Evolutionary conservation across 1,140 invertebrate species (phyloP).

Genomic region (Drosophila obscura): DNA sequence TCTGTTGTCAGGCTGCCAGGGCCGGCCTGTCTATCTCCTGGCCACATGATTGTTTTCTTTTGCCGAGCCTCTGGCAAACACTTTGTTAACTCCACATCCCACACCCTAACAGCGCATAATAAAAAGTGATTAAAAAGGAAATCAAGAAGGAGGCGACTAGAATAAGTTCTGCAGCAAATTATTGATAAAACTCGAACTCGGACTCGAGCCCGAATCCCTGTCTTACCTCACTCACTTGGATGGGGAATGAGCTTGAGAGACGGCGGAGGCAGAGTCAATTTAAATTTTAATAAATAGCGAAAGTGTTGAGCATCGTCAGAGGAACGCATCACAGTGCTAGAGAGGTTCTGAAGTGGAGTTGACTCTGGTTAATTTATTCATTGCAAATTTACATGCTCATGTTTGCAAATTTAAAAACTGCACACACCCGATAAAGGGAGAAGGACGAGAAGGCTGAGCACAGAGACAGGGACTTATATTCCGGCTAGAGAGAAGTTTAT

Average conservation of each 20-base stretch:
- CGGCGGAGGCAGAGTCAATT: constrained; percentile 53
- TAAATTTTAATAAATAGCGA: constrained; percentile 75
- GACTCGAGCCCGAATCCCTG: constrained; percentile 28
- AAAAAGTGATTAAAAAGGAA: constrained; percentile 72
- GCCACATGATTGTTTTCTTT: constrained; percentile 77
- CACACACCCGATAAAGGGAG: constrained; percentile 29
- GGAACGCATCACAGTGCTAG: constrained; percentile 14
- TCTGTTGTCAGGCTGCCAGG: constrained; percentile 71
- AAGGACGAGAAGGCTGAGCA: background rate
- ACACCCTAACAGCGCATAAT: constrained; percentile 37
- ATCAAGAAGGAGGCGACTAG: constrained; percentile 25
- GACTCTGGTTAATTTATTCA: constrained; percentile 77
- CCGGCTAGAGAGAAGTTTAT: constrained; percentile 55
- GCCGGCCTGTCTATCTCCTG: constrained; percentile 58
- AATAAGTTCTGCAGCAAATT: constrained; percentile 10
- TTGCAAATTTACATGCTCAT: constrained; percentile 81
- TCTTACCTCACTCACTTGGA: constrained; percentile 1
- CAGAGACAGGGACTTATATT: background rate
- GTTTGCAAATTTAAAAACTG: constrained; percentile 80
- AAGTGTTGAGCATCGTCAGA: constrained; percentile 65
- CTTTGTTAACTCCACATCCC: constrained; percentile 42
- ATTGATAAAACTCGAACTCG: constrained; percentile 34
- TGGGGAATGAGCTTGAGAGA: background rate
- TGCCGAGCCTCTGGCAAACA: constrained; percentile 55
- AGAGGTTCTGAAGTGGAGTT: constrained; percentile 10